Conservation (phyloP, 2,888 invertebrate species). For the Lamellibrachia satsuma region DNA sequence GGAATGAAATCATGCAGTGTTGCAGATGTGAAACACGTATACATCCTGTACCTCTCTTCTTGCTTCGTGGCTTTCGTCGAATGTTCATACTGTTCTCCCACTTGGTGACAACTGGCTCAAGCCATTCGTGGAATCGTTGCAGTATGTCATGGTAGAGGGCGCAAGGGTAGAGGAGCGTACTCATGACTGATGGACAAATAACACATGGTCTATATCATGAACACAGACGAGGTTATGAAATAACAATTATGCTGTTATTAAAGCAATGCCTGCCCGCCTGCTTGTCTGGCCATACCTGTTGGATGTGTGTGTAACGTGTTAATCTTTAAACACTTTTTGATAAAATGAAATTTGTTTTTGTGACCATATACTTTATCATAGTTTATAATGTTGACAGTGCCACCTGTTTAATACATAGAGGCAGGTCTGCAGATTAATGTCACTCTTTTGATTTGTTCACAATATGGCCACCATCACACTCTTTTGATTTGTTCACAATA, state of each 20-base stretch:
- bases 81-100: not conserved
- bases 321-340: not conserved
- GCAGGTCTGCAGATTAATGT: too few relatives aligned
- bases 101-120: not conserved
- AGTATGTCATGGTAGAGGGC: slow-evolving; percentile 57
- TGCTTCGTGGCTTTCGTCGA: not conserved
- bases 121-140: slow-evolving; percentile 37
- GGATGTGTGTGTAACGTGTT: not conserved
- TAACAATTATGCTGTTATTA: too few relatives aligned
- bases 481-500: too few relatives aligned
- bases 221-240: not conserved
- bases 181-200: slow-evolving; percentile 52
- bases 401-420: not conserved
- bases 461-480: too few relatives aligned
- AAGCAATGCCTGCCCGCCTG: not conserved
- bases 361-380: not conserved
- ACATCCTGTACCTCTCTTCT: not conserved
- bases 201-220: not conserved
- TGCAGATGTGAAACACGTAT: too few relatives aligned
- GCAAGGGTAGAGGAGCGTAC: slow-evolving; percentile 55
- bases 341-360: not conserved
- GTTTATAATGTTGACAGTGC: not conserved
- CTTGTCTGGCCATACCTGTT: not conserved
- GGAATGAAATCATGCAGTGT: too few relatives aligned
- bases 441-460: too few relatives aligned